Base-by-base conservation (phyloP, 2,797 vertebrate species). In the Neosilurus hyrtlii region DNA sequence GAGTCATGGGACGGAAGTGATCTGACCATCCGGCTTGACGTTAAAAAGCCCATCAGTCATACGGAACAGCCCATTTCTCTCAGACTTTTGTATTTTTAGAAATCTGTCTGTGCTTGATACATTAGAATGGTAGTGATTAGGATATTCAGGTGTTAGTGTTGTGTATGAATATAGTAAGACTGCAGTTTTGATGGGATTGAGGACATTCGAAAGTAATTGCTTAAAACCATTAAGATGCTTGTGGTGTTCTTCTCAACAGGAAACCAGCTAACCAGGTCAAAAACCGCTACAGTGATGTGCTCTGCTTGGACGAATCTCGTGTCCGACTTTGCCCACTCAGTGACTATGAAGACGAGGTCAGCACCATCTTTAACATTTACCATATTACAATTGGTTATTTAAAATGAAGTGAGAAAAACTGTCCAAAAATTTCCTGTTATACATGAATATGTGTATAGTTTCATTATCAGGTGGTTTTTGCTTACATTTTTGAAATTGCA, bases 221-320 rank as follows among this genome's bases (percentile, higher is more conserved):
- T 14, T 66, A n/a, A 22, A 22, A 6, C 20, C 37, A 5, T 1
- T 49, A 1, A n/a, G 10, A 49, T 49, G 18, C 3, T 66, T 63
- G 9, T 65, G 22, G n/a, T 62, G 11, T 56, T 52, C 86, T 51
- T 84, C 18, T 73, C 67, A 62, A 79, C 91, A 96, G 95, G 89
- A 95, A 95, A 90, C 89, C 94, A 77, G 92, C 93, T 86, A 96
- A 96, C 92, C 95, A 96, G 90, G 91, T 95, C 35, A 96, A 96
- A 89, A 96, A 96, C 90, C 90, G 95, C 89, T 96, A 96, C 91
- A 96, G 95, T 9, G 95, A 96, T 66, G 95, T 96, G 82, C 92
- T 96, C 85, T 96, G 95, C 86, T 91, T 96, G 85, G 95, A 96
- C 89, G 94, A 96, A 65, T 96, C 95, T 59, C 92, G 95, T 66